A percentile compares a stretch with the other conserved stretches of the same genome.
Evolutionary conservation across 2,888 invertebrate species (phyloP).

Genomic region (Chrysolina americana): DNA sequence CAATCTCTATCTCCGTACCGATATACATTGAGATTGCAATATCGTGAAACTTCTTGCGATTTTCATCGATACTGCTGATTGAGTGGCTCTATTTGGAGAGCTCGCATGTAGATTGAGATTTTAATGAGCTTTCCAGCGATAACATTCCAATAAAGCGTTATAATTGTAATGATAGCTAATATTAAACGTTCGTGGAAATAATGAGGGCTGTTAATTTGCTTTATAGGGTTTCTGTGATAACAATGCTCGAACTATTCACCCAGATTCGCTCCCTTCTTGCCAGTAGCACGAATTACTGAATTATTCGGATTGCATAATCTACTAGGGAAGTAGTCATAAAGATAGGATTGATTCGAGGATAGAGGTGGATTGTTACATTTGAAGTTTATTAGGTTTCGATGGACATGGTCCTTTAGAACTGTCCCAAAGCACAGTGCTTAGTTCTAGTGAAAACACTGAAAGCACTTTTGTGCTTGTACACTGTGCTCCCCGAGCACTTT

Average conservation of each 20-base stretch:
- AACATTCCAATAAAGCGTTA: slow-evolving; percentile 11
- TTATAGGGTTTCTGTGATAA: slow-evolving; percentile 10
- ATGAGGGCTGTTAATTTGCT: slow-evolving; percentile 18
- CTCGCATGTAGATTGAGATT: slow-evolving; percentile 6
- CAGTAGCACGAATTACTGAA: not conserved
- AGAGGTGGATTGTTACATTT: not conserved
- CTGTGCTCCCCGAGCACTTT: no score
- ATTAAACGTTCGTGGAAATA: slow-evolving; percentile 16
- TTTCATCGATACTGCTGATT: not conserved
- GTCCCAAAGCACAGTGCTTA: no score
- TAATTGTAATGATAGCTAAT: slow-evolving; percentile 20
- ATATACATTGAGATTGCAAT: not conserved
- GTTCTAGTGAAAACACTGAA: no score
- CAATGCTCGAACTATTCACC: slow-evolving; percentile 2
- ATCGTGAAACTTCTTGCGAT: not conserved
- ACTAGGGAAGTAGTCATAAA: not conserved
- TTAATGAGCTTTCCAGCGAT: slow-evolving; percentile 15
- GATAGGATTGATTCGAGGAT: not conserved
- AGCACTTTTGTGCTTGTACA: no score
- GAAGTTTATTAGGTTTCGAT: not conserved
- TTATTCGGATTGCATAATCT: not conserved
- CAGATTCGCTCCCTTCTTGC: not conserved
- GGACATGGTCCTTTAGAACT: no score
- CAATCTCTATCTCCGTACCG: not conserved
- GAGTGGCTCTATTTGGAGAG: slow-evolving; percentile 1